A percentile compares a stretch with the other conserved stretches of the same genome.
These are phyloP conservation scores for Abrostola tripartita DNA, from an alignment of 2,888 invertebrate species.

Conservation along the genomic window DNA sequence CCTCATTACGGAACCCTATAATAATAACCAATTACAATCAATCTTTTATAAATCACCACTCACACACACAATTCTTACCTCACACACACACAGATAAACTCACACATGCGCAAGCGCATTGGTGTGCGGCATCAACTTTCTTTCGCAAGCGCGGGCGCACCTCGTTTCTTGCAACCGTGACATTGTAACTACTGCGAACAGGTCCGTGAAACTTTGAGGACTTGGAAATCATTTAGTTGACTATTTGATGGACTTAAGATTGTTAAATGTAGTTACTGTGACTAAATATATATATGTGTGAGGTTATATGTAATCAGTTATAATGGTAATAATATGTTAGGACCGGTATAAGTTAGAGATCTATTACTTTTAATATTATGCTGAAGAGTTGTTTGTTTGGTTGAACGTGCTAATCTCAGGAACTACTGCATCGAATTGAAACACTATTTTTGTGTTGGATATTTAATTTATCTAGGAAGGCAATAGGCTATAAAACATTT, in stretches of 20 bases:
- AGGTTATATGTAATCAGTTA: no score
- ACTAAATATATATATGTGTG: no score
- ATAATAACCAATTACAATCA: conserved; percentile 13
- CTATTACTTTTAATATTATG: no score
- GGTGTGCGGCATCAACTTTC: conserved; percentile 64
- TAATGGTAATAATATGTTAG: no score
- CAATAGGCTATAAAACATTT: no score
- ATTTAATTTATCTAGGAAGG: no score
- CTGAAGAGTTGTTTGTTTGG: no score
- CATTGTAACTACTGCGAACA: conserved; percentile 56
- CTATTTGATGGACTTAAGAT: not conserved
- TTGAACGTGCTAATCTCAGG: no score
- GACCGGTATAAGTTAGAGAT: no score
- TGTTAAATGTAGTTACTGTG: not conserved
- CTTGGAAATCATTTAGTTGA: conserved; percentile 34
- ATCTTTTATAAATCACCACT: conserved; percentile 21
- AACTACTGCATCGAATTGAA: no score
- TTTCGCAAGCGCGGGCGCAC: conserved; percentile 60
- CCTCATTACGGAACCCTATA: not conserved
- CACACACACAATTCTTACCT: conserved; percentile 22
- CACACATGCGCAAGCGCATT: conserved; percentile 15
- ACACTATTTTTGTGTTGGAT: no score
- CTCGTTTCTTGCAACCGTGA: conserved; percentile 58
- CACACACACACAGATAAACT: conserved; percentile 20
- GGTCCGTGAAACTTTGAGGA: conserved; percentile 55